phyloP scores from a whole-genome alignment of 2,797 vertebrate genomes.

The Paedocypris micromegethes region DNA sequence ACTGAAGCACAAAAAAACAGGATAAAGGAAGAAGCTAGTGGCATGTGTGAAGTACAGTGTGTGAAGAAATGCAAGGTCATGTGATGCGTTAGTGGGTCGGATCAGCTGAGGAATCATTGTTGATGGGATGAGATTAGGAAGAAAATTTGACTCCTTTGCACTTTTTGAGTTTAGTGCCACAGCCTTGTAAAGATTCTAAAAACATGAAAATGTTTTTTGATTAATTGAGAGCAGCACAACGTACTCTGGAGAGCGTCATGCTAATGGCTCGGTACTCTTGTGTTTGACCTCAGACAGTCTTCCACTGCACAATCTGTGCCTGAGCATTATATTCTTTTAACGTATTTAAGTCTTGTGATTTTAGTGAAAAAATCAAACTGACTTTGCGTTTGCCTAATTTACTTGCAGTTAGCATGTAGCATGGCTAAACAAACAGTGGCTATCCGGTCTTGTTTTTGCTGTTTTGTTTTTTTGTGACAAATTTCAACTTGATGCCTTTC shows the following conservation, averaged over 20 bases:
- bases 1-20: constrained; percentile 30
- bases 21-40: constrained; percentile 24
- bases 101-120: constrained; percentile 50
- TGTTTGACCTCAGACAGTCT: constrained; percentile 85
- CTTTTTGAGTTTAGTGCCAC: constrained; percentile 23
- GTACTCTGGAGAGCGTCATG: constrained; percentile 84
- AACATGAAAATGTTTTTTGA: constrained; percentile 32
- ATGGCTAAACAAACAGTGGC: constrained; percentile 18
- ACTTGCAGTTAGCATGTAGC: neutral
- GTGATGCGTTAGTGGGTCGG: constrained; percentile 47
- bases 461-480: constrained; percentile 3
- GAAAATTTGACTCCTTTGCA: constrained; percentile 36
- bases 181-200: neutral
- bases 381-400: too few relatives aligned
- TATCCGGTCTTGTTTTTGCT: constrained; percentile 4
- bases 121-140: constrained; percentile 46
- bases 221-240: constrained; percentile 88
- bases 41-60: constrained; percentile 29
- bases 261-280: constrained; percentile 90
- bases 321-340: constrained; percentile 18
- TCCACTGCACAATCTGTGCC: constrained; percentile 68
- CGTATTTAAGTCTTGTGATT: constrained; percentile 26
- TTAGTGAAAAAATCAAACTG: neutral
- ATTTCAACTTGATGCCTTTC: too few relatives aligned
- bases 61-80: constrained; percentile 50